These are phyloP conservation scores for Cepaea hortensis DNA, from an alignment of 2,888 invertebrate species.

Conservation along the genomic window DNA sequence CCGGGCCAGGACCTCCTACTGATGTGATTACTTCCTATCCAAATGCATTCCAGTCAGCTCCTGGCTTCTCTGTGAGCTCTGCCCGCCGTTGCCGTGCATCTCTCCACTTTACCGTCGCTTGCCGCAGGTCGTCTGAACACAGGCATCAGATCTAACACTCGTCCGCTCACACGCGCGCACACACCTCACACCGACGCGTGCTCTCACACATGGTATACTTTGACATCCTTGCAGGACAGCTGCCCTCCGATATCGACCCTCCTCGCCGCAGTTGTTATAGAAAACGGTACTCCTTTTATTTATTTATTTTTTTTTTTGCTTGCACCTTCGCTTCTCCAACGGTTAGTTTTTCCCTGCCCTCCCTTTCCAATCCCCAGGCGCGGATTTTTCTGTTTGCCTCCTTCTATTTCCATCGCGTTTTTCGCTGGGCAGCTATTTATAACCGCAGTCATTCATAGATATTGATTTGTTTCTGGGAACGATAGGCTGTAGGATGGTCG, in stretches of 20 bases:
- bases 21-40: no score
- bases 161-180: not conserved
- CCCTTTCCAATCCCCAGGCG: conserved; percentile 3
- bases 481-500: conserved; percentile 8
- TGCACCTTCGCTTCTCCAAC: not conserved
- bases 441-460: conserved; percentile 36
- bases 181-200: not conserved
- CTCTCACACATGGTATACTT: not conserved
- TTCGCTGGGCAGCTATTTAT: conserved; percentile 27
- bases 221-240: conserved; percentile 18
- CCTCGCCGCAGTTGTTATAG: not conserved
- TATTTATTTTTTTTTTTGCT: not conserved
- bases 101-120: no score
- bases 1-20: no score
- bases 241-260: not conserved
- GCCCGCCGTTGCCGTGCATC: no score
- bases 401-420: conserved; percentile 4
- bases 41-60: no score
- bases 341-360: not conserved
- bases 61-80: not conserved
- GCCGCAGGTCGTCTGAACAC: not conserved
- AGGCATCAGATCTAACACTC: not conserved
- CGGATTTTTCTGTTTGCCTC: not conserved
- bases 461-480: conserved; percentile 31
- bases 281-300: not conserved